phyloP scores from a whole-genome alignment of 1,140 invertebrate species.

The Drosophila erecta region DNA sequence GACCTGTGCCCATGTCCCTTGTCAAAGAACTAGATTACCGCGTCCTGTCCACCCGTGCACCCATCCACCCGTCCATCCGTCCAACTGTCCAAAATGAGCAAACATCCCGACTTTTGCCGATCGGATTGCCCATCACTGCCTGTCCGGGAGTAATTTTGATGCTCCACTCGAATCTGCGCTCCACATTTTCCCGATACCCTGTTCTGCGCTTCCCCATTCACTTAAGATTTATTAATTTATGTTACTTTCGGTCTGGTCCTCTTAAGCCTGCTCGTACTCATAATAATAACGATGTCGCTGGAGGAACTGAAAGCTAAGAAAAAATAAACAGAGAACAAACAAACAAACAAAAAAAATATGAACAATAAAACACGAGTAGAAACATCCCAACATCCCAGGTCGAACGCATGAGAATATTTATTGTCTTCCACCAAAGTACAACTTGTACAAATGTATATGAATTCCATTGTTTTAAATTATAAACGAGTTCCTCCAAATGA shows the following conservation, averaged over 20 bases:
- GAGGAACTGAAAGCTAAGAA: background rate
- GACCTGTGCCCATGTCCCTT: conserved; percentile 68
- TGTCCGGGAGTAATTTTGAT: conserved; percentile 44
- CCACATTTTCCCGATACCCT: conserved; percentile 26
- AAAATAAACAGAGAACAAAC: conserved; percentile 5
- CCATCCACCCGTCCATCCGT: background rate
- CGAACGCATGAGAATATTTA: conserved; percentile 50
- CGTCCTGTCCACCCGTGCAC: conserved; percentile 6
- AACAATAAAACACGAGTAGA: conserved; percentile 50
- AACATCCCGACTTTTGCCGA: conserved; percentile 27
- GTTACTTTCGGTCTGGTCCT: conserved; percentile 27
- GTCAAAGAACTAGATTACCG: conserved; percentile 73
- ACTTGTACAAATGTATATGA: conserved; percentile 52
- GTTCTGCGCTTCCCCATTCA: conserved; percentile 19
- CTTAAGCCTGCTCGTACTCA: conserved; percentile 16
- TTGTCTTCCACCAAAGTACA: conserved; percentile 48
- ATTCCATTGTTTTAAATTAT: conserved; percentile 52
- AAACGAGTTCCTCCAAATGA: conserved; percentile 40
- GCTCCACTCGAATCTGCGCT: conserved; percentile 8
- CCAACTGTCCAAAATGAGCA: conserved; percentile 18
- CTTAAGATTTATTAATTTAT: conserved; percentile 54
- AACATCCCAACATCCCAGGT: conserved; percentile 46
- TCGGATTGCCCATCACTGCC: conserved; percentile 35
- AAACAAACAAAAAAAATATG: conserved; percentile 28
- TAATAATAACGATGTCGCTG: conserved; percentile 42